Conservation (phyloP, 1,140 invertebrate species). For the Glossosoma conforme region DNA sequence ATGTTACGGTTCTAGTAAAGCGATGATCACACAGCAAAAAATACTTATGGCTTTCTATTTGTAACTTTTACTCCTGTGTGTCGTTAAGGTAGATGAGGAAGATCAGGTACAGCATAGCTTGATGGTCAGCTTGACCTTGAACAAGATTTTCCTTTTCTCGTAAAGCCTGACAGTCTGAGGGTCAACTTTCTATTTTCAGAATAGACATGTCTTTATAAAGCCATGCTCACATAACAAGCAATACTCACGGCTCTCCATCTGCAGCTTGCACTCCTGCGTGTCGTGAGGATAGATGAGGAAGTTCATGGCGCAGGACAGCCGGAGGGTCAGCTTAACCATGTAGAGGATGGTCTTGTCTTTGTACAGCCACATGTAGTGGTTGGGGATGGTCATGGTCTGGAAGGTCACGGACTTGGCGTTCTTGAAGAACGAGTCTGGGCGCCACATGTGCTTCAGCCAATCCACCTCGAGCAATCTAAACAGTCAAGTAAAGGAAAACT, state of each 20-base stretch:
- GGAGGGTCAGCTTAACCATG: slow-evolving; percentile 82
- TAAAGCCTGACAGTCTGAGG: too few relatives aligned
- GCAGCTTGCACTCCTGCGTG: slow-evolving; percentile 84
- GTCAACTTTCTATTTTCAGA: too few relatives aligned
- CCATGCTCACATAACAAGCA: too few relatives aligned
- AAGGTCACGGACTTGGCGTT: slow-evolving; percentile 89
- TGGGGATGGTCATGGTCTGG: slow-evolving; percentile 90
- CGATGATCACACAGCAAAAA: too few relatives aligned
- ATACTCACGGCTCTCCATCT: slow-evolving; percentile 85
- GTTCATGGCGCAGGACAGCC: slow-evolving; percentile 85
- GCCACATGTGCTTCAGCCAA: slow-evolving; percentile 87
- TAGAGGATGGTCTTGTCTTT: slow-evolving; percentile 84
- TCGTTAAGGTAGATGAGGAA: too few relatives aligned
- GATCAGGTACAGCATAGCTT: too few relatives aligned
- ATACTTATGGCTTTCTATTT: too few relatives aligned
- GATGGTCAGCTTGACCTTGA: too few relatives aligned
- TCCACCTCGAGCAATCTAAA: slow-evolving; percentile 74
- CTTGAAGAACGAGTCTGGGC: slow-evolving; percentile 84
- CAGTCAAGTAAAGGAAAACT: background rate
- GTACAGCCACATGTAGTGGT: slow-evolving; percentile 85
- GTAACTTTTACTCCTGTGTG: too few relatives aligned
- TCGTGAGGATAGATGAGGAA: slow-evolving; percentile 89
- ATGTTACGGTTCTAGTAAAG: too few relatives aligned
- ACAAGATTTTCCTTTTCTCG: slow-evolving; percentile 80
- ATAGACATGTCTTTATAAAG: background rate